Percentiles rank a stretch among this genome's conserved stretches.
phyloP scores from a whole-genome alignment of 30 jellyfish, hydroid and myxozoan genomes.

The Phacellophora camtschatica region DNA sequence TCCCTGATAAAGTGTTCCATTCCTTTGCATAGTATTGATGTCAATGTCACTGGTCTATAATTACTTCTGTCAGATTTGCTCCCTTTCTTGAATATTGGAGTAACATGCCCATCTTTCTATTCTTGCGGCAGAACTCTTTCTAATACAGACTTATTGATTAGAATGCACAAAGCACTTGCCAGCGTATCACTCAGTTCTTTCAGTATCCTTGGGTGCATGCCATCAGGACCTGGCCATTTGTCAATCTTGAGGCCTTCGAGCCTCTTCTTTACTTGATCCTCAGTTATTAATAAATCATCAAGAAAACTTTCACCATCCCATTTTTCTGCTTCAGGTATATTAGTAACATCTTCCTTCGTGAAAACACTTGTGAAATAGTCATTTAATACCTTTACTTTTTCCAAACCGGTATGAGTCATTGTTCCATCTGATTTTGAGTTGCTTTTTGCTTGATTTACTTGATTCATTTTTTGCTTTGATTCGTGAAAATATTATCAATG shows the following conservation, averaged over 20 bases:
- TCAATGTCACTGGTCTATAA: conserved; percentile 1
- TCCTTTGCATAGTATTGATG: not conserved
- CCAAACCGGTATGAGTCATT: not conserved
- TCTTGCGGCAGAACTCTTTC: conserved; percentile 24
- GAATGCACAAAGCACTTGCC: conserved; percentile 7
- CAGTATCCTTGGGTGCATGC: conserved; percentile 7
- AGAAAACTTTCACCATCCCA: not conserved
- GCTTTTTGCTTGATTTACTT: not conserved
- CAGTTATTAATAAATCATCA: not conserved
- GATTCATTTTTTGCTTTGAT: no score
- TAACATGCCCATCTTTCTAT: conserved; percentile 27
- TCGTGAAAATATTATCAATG: no score
- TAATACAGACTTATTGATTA: conserved; percentile 13
- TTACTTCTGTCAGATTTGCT: not conserved
- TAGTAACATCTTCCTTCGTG: conserved; percentile 1
- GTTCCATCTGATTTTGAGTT: not conserved
- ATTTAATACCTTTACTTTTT: not conserved
- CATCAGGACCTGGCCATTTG: conserved; percentile 25
- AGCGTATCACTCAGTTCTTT: conserved; percentile 14
- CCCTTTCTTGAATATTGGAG: conserved; percentile 24
- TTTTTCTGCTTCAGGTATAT: conserved; percentile 2
- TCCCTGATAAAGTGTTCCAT: not conserved
- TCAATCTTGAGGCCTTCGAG: conserved; percentile 16
- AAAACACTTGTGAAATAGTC: conserved; percentile 12
- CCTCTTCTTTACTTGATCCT: conserved; percentile 2